Evolutionary conservation across 2,888 invertebrate genomes (phyloP).

Genomic region (Spilarctia lutea): DNA sequence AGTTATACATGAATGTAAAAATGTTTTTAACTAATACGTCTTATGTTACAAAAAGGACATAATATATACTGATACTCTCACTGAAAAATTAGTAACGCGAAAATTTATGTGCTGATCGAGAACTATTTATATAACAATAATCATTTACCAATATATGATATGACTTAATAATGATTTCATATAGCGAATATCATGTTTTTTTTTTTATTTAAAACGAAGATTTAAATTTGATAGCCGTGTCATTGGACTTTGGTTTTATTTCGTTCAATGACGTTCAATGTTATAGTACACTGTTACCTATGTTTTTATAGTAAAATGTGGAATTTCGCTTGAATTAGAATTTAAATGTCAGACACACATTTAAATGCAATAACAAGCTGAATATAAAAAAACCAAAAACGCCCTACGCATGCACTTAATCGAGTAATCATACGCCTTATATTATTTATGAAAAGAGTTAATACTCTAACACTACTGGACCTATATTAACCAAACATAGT

Average conservation of each 20-base stretch:
- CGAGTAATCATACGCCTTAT: no score
- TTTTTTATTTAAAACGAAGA: neutral
- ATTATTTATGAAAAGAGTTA: no score
- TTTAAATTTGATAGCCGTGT: neutral
- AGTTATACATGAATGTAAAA: no score
- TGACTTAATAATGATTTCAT: neutral
- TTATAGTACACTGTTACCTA: neutral
- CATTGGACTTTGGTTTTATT: neutral
- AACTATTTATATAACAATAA: neutral
- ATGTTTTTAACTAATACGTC: no score
- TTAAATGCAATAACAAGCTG: no score
- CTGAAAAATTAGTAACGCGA: neutral
- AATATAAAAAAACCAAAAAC: no score
- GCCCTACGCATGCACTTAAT: no score
- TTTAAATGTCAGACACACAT: neutral
- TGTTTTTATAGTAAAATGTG: neutral
- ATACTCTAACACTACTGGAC: no score
- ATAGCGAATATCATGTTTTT: neutral
- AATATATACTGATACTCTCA: neutral
- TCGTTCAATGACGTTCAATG: neutral
- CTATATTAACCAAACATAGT: no score
- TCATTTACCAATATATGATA: neutral
- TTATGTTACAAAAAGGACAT: no score
- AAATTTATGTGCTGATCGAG: neutral
- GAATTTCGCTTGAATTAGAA: neutral